Evolutionary conservation across 1,140 invertebrate genomes (phyloP).

Genomic region (Phortica variegata): DNA sequence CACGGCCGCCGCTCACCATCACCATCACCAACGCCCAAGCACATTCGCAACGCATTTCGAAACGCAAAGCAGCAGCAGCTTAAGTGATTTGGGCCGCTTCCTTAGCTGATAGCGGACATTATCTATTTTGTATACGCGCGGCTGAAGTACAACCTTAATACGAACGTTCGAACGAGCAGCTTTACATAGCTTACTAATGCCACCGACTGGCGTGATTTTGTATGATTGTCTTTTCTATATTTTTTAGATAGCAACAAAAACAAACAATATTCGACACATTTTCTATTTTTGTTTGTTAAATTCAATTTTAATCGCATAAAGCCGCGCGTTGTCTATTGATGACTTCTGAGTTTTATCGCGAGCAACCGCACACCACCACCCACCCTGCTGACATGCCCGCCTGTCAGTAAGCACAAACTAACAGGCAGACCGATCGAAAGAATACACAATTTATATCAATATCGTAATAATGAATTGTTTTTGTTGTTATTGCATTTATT

Average conservation of each 20-base stretch:
- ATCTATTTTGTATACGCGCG: constrained; percentile 34
- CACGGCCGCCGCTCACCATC: not conserved
- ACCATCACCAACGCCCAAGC: not conserved
- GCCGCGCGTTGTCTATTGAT: constrained; percentile 34
- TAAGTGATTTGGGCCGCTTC: constrained; percentile 53
- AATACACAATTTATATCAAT: constrained; percentile 7
- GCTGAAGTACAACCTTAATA: not conserved
- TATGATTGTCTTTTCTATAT: too few species aligned
- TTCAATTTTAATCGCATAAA: constrained; percentile 54
- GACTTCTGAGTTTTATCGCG: constrained; percentile 39
- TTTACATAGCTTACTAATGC: constrained; percentile 1
- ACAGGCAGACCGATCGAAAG: constrained; percentile 35
- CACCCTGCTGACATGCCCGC: constrained; percentile 18
- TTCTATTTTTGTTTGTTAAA: constrained; percentile 46
- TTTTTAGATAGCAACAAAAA: too few species aligned
- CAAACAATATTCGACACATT: too few species aligned
- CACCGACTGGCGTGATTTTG: constrained; percentile 9
- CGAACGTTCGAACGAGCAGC: constrained; percentile 1
- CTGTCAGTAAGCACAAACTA: constrained; percentile 2
- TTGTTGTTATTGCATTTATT: constrained; percentile 3
- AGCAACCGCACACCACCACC: too few species aligned
- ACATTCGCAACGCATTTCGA: constrained; percentile 17
- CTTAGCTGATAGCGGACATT: constrained; percentile 50
- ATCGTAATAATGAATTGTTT: constrained; percentile 40
- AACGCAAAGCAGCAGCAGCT: constrained; percentile 25